A percentile compares a stretch with the other conserved stretches of the same genome.
phyloP scores from a whole-genome alignment of 2,797 vertebrate species.

The Crenichthys baileyi region DNA sequence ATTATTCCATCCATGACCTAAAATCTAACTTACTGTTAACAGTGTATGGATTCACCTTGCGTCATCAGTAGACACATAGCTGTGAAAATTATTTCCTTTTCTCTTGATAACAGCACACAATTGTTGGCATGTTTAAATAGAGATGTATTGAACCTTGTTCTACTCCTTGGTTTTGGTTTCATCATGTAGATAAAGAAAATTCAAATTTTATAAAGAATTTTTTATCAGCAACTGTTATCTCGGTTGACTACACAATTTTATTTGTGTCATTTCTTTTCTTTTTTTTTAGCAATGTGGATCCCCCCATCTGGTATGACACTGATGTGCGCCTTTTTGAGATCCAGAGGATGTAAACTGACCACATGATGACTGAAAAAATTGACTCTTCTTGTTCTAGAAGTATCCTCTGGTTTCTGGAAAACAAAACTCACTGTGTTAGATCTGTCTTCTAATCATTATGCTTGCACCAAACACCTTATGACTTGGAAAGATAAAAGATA shows the following conservation, averaged over 20 bases:
- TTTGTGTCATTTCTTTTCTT: neutral
- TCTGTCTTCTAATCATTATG: constrained; percentile 38
- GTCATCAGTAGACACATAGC: neutral
- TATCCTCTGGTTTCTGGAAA: constrained; percentile 50
- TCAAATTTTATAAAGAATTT: neutral
- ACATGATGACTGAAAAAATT: constrained; percentile 21
- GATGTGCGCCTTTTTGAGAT: constrained; percentile 98
- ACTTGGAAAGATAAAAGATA: constrained; percentile 13
- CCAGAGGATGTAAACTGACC: constrained; percentile 87
- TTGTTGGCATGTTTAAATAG: neutral
- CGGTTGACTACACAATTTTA: neutral
- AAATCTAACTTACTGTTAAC: neutral
- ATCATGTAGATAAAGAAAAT: neutral
- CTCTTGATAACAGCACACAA: neutral
- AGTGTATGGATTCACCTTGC: neutral
- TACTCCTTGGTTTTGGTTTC: neutral
- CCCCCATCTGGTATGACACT: constrained; percentile 97
- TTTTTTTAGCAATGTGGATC: constrained; percentile 91
- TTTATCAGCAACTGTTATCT: neutral
- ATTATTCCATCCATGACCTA: neutral
- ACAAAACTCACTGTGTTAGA: constrained; percentile 59
- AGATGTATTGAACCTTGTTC: too few species aligned
- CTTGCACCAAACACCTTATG: constrained; percentile 17
- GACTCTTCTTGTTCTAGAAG: constrained; percentile 27
- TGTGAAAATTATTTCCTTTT: neutral